phyloP scores from a whole-genome alignment of 2,888 invertebrate species.

The Plagodis dolabraria region DNA sequence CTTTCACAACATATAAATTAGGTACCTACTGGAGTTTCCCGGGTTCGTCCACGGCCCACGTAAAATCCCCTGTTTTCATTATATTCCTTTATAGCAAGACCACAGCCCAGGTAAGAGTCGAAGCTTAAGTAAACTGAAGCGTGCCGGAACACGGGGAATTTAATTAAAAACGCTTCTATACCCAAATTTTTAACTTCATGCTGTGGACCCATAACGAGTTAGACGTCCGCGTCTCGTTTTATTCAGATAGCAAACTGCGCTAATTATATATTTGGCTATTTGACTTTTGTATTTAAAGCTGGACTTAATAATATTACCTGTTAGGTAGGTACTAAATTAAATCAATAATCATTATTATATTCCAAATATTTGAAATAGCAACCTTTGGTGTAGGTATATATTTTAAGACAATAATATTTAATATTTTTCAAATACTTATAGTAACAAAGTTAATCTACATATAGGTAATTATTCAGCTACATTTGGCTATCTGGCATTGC shows the following conservation, averaged over 20 bases:
- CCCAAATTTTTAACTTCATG: constrained; percentile 47
- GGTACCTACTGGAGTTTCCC: constrained; percentile 45
- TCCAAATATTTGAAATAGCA: too few species aligned
- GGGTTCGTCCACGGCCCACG: constrained; percentile 49
- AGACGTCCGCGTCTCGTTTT: constrained; percentile 9
- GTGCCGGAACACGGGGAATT: constrained; percentile 62
- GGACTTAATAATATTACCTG: not conserved
- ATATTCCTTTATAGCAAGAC: constrained; percentile 64
- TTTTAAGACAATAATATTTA: too few species aligned
- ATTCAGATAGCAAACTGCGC: constrained; percentile 9
- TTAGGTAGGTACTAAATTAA: too few species aligned
- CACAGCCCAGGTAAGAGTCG: constrained; percentile 15
- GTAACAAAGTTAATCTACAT: too few species aligned
- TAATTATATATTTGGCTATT: constrained; percentile 9
- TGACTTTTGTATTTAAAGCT: constrained; percentile 6
- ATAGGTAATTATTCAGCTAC: too few species aligned
- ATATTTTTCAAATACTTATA: too few species aligned
- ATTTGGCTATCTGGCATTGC: too few species aligned
- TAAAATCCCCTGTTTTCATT: constrained; percentile 69
- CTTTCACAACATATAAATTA: constrained; percentile 32
- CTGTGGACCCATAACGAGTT: constrained; percentile 40
- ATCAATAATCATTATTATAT: too few species aligned
- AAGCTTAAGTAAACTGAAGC: constrained; percentile 52
- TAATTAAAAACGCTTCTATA: constrained; percentile 65
- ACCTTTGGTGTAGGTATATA: too few species aligned